Percentiles rank a stretch among this genome's conserved stretches.
Conservation (phyloP, 2,113 vertebrate species). For the Plestiodon gilberti region DNA sequence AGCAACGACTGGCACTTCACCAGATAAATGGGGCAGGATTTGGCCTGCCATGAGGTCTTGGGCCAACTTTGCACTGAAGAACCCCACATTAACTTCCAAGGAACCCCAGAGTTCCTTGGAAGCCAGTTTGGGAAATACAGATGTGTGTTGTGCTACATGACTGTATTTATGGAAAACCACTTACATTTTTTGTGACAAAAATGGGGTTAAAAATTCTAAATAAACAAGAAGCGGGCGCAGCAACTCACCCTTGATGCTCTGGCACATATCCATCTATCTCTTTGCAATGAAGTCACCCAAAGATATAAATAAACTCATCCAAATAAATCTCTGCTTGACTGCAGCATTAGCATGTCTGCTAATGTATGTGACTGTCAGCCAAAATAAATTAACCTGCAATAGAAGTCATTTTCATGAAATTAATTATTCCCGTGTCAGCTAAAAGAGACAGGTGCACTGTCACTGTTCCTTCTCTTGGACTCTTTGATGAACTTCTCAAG, state of each 20-base stretch:
- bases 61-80: background rate
- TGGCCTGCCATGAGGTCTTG: background rate
- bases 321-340: constrained; percentile 73
- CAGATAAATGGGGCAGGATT: background rate
- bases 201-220: background rate
- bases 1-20: background rate
- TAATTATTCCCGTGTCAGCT: constrained; percentile 72
- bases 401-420: constrained; percentile 71
- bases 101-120: background rate
- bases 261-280: constrained; percentile 42
- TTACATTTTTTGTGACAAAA: background rate
- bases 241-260: background rate
- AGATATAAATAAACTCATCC: constrained; percentile 78
- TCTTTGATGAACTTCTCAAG: constrained; percentile 36
- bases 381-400: constrained; percentile 74
- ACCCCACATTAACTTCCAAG: background rate
- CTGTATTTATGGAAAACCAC: background rate
- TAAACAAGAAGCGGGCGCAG: constrained; percentile 3
- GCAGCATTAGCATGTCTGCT: constrained; percentile 62
- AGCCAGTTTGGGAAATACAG: background rate
- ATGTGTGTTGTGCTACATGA: background rate
- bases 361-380: constrained; percentile 73
- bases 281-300: constrained; percentile 73
- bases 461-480: constrained; percentile 13
- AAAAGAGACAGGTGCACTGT: constrained; percentile 61